Evolutionary conservation across 2,888 invertebrate species (phyloP).

Genomic region (Pristionchus exspectatus): DNA sequence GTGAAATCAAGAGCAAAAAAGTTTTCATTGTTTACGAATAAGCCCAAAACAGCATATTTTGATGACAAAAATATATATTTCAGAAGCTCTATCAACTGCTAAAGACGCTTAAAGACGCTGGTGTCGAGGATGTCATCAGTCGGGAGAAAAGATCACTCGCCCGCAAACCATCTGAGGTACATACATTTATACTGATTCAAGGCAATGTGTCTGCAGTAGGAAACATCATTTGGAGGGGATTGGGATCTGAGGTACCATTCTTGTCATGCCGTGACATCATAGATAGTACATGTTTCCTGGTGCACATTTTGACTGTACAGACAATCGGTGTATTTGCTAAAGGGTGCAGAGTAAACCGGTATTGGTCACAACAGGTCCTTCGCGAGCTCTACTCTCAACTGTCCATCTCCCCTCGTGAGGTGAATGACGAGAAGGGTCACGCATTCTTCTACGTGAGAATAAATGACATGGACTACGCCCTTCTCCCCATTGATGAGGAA

Average conservation of each 20-base stretch:
- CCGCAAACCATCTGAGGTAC: conserved; percentile 56
- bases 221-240: too few species aligned
- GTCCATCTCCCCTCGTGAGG: conserved; percentile 62
- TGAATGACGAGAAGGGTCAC: conserved; percentile 58
- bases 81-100: conserved; percentile 59
- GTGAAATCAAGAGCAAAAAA: not conserved
- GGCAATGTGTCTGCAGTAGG: too few species aligned
- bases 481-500: conserved; percentile 67
- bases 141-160: conserved; percentile 61
- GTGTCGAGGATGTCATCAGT: conserved; percentile 65
- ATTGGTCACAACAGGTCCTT: conserved; percentile 55
- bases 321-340: too few species aligned
- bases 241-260: conserved; percentile 17
- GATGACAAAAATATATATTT: too few species aligned
- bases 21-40: too few species aligned
- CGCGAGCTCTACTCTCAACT: conserved; percentile 67
- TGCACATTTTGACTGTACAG: too few species aligned
- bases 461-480: conserved; percentile 69
- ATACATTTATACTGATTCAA: conserved; percentile 57
- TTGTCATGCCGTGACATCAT: not conserved
- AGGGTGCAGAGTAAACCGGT: too few species aligned
- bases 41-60: too few species aligned
- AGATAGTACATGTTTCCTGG: not conserved
- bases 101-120: conserved; percentile 57
- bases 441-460: conserved; percentile 67